A percentile compares a stretch with the other conserved stretches of the same genome.
These are phyloP conservation scores for Cyanistes caeruleus DNA, from an alignment of 2,113 vertebrate species.

Conservation along the genomic window DNA sequence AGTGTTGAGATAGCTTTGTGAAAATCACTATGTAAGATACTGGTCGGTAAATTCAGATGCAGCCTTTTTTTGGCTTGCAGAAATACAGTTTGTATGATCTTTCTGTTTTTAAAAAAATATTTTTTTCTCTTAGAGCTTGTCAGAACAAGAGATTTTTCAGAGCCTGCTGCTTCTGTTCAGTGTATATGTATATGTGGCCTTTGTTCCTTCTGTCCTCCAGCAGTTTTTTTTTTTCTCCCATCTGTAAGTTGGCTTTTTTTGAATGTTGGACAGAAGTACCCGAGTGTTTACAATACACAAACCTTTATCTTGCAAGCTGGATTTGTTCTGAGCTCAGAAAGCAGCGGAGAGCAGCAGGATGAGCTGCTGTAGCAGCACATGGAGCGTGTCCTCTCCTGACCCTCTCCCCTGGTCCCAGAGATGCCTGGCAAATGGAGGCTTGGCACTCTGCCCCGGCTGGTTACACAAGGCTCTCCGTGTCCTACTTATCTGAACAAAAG, in stretches of 20 bases:
- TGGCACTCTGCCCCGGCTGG: slow-evolving; percentile 67
- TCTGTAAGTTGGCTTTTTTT: background rate
- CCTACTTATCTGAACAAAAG: slow-evolving; percentile 67
- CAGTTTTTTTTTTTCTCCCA: background rate
- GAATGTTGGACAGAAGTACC: background rate
- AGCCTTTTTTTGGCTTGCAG: background rate
- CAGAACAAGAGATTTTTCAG: background rate
- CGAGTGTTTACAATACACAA: background rate
- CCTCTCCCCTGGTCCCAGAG: slow-evolving; percentile 15
- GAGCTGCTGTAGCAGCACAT: slow-evolving; percentile 52
- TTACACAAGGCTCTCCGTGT: slow-evolving; percentile 56
- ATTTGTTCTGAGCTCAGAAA: background rate
- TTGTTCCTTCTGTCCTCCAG: background rate
- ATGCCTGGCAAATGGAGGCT: slow-evolving; percentile 59
- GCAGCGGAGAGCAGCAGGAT: background rate
- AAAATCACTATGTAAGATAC: fast-evolving
- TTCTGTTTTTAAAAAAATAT: background rate
- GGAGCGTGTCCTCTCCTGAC: slow-evolving; percentile 68
- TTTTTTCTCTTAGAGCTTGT: background rate
- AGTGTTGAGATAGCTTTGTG: background rate
- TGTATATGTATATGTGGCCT: background rate
- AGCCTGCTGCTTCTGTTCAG: background rate
- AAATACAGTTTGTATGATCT: background rate
- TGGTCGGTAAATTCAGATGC: background rate
- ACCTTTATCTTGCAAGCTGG: background rate